Evolutionary conservation across 2,888 invertebrate species (phyloP).

Genomic region (Ctenicera cuprea): DNA sequence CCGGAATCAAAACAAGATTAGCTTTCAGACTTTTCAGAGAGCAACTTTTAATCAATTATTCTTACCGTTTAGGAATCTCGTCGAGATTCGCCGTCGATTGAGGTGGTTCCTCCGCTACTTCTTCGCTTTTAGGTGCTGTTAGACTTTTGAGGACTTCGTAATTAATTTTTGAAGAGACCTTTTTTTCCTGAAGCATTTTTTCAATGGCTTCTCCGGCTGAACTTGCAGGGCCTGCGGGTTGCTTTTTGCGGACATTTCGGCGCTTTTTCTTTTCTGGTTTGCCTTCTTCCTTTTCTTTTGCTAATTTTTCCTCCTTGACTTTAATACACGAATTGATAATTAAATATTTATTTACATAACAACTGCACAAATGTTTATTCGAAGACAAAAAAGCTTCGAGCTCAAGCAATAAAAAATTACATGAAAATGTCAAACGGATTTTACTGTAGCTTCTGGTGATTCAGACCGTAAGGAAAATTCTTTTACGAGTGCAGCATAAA

Average conservation of each 20-base stretch:
- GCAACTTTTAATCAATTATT: not conserved
- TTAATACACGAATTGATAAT: slow-evolving; percentile 58
- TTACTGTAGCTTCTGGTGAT: no score
- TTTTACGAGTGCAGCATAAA: no score
- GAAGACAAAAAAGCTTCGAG: no score
- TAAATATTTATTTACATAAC: not conserved
- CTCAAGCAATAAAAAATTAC: no score
- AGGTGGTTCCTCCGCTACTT: not conserved
- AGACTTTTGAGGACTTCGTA: slow-evolving; percentile 95
- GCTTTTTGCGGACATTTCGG: slow-evolving; percentile 78
- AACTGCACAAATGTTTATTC: not conserved
- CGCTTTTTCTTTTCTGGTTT: slow-evolving; percentile 89
- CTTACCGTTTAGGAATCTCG: slow-evolving; percentile 3
- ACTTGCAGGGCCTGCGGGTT: slow-evolving; percentile 78
- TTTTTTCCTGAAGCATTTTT: slow-evolving; percentile 96
- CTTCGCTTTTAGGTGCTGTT: slow-evolving; percentile 68
- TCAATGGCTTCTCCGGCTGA: slow-evolving; percentile 94
- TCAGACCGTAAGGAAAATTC: no score
- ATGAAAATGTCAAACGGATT: no score
- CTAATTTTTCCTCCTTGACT: slow-evolving; percentile 89
- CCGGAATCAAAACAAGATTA: not conserved
- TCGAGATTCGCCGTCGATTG: not conserved
- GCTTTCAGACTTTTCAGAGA: not conserved
- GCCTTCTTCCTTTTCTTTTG: slow-evolving; percentile 89
- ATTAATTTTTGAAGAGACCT: slow-evolving; percentile 97